These are phyloP conservation scores for Anoncus sp. DNA, from an alignment of 2,888 invertebrate genomes.

Conservation along the genomic window DNA sequence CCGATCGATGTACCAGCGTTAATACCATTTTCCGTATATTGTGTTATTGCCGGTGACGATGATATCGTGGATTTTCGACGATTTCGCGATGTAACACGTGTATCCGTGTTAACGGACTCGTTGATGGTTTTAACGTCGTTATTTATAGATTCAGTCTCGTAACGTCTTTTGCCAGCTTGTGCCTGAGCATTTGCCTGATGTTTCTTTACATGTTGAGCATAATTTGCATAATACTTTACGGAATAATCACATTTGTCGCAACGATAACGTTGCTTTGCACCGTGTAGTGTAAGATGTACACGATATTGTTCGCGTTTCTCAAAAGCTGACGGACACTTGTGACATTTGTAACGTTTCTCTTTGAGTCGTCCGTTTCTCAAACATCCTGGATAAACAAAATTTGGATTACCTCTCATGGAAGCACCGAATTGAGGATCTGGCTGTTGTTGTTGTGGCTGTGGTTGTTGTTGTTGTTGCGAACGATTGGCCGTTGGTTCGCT, in stretches of 20 bases:
- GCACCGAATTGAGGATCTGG: constrained; percentile 89
- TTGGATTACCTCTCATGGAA: constrained; percentile 90
- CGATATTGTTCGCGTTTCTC: constrained; percentile 94
- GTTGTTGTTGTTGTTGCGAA: constrained; percentile 3
- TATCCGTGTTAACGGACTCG: too few species aligned
- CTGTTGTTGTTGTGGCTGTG: constrained; percentile 64
- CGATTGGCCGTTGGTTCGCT: constrained; percentile 19
- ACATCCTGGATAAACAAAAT: constrained; percentile 90
- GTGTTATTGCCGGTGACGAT: too few species aligned
- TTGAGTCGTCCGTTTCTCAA: constrained; percentile 90
- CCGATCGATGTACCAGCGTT: constrained; percentile 4
- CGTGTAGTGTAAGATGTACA: constrained; percentile 92
- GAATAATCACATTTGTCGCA: constrained; percentile 95
- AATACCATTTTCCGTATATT: constrained; percentile 35
- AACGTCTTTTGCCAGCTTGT: constrained; percentile 85
- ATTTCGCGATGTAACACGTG: constrained; percentile 25
- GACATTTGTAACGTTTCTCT: constrained; percentile 92
- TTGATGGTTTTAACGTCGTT: constrained; percentile 36
- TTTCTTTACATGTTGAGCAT: constrained; percentile 92
- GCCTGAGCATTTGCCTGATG: constrained; percentile 90
- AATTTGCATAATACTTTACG: constrained; percentile 93
- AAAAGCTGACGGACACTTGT: constrained; percentile 94
- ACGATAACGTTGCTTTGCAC: constrained; percentile 92
- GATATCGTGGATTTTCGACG: constrained; percentile 64
- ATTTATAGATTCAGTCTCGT: constrained; percentile 79